A percentile compares a stretch with the other conserved stretches of the same genome.
phyloP scores from a whole-genome alignment of 1,140 invertebrate genomes.

The Drosophila arawakana region DNA sequence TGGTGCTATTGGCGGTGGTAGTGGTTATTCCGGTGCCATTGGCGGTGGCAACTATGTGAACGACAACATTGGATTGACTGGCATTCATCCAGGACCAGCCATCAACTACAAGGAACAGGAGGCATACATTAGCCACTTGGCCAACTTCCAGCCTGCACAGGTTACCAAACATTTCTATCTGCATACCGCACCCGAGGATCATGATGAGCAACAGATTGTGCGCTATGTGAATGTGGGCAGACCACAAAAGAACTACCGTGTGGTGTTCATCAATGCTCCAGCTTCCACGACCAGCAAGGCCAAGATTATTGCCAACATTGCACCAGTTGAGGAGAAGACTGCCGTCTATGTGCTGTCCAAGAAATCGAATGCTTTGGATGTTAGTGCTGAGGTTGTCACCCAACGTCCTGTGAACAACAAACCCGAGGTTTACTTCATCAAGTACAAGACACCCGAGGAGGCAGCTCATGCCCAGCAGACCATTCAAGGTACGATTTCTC shows the following conservation, averaged over 20 bases:
- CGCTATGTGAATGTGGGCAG: conserved; percentile 84
- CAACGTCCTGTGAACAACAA: conserved; percentile 86
- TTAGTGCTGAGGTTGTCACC: conserved; percentile 75
- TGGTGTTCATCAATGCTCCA: conserved; percentile 94
- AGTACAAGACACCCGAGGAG: conserved; percentile 89
- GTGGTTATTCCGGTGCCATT: neutral
- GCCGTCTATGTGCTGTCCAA: conserved; percentile 93
- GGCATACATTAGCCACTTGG: conserved; percentile 83
- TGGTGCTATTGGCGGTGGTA: conserved; percentile 36
- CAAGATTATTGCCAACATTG: conserved; percentile 88
- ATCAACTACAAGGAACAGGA: conserved; percentile 84
- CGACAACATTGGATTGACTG: conserved; percentile 59
- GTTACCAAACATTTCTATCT: conserved; percentile 91
- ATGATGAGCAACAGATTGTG: conserved; percentile 85
- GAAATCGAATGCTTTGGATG: conserved; percentile 84
- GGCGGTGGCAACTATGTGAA: conserved; percentile 18
- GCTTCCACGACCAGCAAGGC: conserved; percentile 88
- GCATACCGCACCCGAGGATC: conserved; percentile 90
- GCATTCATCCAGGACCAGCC: conserved; percentile 58
- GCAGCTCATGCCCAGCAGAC: conserved; percentile 79
- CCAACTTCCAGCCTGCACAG: conserved; percentile 86
- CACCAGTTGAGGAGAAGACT: conserved; percentile 92
- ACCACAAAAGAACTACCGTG: conserved; percentile 92
- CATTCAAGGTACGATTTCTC: conserved; percentile 65
- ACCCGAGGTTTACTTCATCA: conserved; percentile 91